A percentile compares a stretch with the other conserved stretches of the same genome.
These are phyloP conservation scores for Gryon sp. DNA, from an alignment of 1,140 invertebrate genomes.

Conservation along the genomic window DNA sequence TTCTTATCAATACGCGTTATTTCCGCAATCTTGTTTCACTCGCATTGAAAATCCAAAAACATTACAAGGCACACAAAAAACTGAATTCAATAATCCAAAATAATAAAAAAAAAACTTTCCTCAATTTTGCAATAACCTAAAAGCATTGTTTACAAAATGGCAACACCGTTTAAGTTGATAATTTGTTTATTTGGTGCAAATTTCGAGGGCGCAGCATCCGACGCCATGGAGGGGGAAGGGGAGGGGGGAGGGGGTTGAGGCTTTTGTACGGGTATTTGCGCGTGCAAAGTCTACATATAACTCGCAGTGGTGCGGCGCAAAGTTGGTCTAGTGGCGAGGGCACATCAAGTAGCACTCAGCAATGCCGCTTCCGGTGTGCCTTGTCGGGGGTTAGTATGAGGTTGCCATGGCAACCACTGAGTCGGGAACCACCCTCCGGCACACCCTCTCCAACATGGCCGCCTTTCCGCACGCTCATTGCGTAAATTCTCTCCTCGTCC, in stretches of 20 bases:
- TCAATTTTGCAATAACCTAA: too few relatives aligned
- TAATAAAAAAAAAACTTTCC: too few relatives aligned
- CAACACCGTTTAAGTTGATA: too few relatives aligned
- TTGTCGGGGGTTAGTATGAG: slow-evolving; percentile 66
- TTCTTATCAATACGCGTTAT: slow-evolving; percentile 17
- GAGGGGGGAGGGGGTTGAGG: background rate
- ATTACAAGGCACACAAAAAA: slow-evolving; percentile 4
- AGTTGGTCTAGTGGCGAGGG: slow-evolving; percentile 36
- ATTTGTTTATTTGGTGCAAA: slow-evolving; percentile 30
- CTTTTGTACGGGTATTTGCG: slow-evolving; percentile 35
- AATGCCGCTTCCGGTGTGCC: slow-evolving; percentile 36
- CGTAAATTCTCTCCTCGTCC: slow-evolving; percentile 24
- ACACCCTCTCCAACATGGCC: slow-evolving; percentile 74
- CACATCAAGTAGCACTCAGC: slow-evolving; percentile 54
- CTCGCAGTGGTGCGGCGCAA: slow-evolving; percentile 37
- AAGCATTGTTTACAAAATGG: too few relatives aligned
- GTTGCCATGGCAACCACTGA: slow-evolving; percentile 70
- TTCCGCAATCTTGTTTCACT: background rate
- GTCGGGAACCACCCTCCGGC: slow-evolving; percentile 69
- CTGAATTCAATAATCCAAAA: too few relatives aligned
- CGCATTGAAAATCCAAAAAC: background rate
- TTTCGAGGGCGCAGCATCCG: slow-evolving; percentile 20
- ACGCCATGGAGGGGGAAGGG: too few relatives aligned
- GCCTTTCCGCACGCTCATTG: slow-evolving; percentile 29
- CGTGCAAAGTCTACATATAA: slow-evolving; percentile 45